Base-by-base conservation (phyloP, 2,888 invertebrate genomes). In the Cosmorhoe ocellata region DNA sequence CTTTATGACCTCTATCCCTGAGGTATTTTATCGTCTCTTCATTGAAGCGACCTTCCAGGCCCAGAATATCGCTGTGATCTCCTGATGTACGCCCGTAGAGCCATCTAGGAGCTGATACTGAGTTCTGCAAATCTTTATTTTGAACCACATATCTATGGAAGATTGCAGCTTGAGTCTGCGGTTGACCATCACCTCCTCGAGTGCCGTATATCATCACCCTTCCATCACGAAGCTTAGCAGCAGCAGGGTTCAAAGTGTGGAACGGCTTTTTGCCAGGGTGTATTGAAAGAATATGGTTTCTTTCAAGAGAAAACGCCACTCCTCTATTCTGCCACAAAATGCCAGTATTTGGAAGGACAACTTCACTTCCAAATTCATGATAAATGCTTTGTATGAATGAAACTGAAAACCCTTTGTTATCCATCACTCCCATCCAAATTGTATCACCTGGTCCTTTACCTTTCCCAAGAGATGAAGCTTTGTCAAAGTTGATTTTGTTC, bases 281-380 rank as follows among this genome's bases (percentile, higher is more conserved):
- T n/a, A 89, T 42, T 7, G 63, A 65, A 8, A 78, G 55, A 47
- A 87, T 69, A 42, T 81, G 69, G 32, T 78, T 59, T 26, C 71
- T 66, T 2, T 81, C 62, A 18, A 89, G 66, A 32, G 66, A 73
- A 54, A 81, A 89, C 0, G 79, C 58, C 11, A 73, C 53, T 3
- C 88, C 89, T 40, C 89, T 75, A 48, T 89, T 87, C 1, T 89
- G 87, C 84, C 85, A 88, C 18, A 86, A 46, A 49, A 89, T 85
- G 18, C 89, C 89, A 12, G 87, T 86, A 48, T 70, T 71, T 0
- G 89, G 89, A 37, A 89, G 68, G 28, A 89, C 60, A 9, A 88
- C 71, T 1, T 75, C 78, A 62, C 89, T 88, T 0, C 89, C 89
- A 56, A 78, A 89, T 9, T 53, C 43, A 51, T 79, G 71, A 55